These are phyloP conservation scores for Aphaenogaster floridana DNA, from an alignment of 1,140 invertebrate species.

Conservation along the genomic window DNA sequence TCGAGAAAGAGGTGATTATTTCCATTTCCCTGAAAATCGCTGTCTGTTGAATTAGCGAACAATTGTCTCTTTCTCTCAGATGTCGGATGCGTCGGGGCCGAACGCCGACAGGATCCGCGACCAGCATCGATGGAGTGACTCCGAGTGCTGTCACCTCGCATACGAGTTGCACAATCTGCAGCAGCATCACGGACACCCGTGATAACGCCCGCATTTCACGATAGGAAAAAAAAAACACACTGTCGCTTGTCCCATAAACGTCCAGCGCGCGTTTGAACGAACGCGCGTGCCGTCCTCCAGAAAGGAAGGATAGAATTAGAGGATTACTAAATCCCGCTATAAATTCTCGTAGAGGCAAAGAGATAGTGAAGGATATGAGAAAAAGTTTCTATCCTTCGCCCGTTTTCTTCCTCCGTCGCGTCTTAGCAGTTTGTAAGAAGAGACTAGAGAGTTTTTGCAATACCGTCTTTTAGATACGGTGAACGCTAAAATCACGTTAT, in stretches of 20 bases:
- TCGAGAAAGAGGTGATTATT: background rate
- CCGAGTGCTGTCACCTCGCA: slow-evolving; percentile 84
- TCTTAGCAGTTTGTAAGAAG: background rate
- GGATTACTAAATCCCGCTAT: background rate
- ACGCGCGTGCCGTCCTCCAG: background rate
- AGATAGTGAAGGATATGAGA: background rate
- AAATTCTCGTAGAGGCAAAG: background rate
- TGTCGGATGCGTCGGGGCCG: slow-evolving; percentile 71
- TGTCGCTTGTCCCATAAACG: background rate
- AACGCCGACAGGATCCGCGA: slow-evolving; percentile 75
- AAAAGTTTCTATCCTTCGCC: background rate
- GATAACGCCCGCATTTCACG: background rate
- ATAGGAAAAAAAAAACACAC: background rate
- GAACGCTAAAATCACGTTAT: too few species aligned
- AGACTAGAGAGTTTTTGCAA: background rate
- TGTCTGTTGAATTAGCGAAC: background rate
- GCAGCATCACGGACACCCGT: slow-evolving; percentile 50
- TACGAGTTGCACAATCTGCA: slow-evolving; percentile 84
- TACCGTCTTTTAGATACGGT: too few species aligned
- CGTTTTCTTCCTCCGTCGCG: background rate
- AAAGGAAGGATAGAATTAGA: background rate
- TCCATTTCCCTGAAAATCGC: background rate
- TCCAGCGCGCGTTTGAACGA: background rate
- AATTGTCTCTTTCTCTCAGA: slow-evolving; percentile 67
- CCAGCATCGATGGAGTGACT: slow-evolving; percentile 84